Base-by-base conservation (phyloP, 2,797 vertebrate genomes). In the Falco concolor region DNA sequence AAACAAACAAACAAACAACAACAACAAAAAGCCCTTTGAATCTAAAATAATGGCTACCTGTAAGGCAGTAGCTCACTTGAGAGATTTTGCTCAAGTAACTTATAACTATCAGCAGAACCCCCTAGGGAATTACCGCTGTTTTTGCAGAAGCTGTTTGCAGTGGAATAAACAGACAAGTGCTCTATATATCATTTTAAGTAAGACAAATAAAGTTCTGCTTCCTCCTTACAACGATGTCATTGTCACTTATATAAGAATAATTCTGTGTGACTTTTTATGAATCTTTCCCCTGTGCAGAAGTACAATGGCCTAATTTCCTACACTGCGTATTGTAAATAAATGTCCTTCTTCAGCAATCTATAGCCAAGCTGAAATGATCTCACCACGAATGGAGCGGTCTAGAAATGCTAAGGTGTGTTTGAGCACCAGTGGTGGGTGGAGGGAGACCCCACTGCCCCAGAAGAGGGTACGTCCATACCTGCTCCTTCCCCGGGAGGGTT, bases 141-240 rank as follows among this genome's bases (percentile, higher is more conserved):
- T 98, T 98, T 98, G 98, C 98, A 98, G 98, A 97, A 98, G 98
- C 98, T 98, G 97, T 98, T 98, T 98, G 98, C 98, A 94, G 98
- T 97, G 97, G 98, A 98, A 98, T 98, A 98, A 98, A 98, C 98
- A 98, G 98, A 98, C 98, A 98, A 98, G 98, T 98, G 97, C 98
- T 98, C 98, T 97, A 98, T 98, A 98, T 98, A 98, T 98, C 98
- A 98, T 98, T 98, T 98, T 98, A 98, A 98, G 98, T 98, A 98
- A 98, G 98, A 98, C 98, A 98, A 98, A 98, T 98, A 98, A 98
- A 98, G 98, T 98, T 98, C 98, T 98, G 97, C 98, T 98, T 98
- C 98, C 97, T 97, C 98, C 98, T 98, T 98, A 98, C 98, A 98
- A 98, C 98, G 96, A 98, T 98, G 98, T 98, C 98, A 98, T 98